Evolutionary conservation across 2,888 invertebrate species (phyloP), one percentile per base, ranked within the genome.

Genomic region (Linyphia triangularis): DNA sequence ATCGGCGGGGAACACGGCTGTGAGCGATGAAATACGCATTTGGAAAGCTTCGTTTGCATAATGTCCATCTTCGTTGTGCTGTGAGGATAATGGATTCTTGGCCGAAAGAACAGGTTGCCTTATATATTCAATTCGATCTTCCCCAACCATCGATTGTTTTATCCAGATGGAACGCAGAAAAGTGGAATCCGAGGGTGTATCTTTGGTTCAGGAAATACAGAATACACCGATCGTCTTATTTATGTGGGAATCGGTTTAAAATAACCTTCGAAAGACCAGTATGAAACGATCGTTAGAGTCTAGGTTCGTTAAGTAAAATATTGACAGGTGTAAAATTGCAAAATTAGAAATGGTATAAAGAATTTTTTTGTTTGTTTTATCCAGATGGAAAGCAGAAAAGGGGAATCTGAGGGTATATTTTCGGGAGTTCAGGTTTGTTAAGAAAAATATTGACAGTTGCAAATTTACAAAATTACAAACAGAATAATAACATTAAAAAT

Each of bases 1-100:
- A 86, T 86, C 85, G 85, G 79, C 28, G 65, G 51, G 57, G 33
- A 65, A 73, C 85, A 79, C 72, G 51, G 85, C 85, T 86, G 85
- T 79, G 79, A 33, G 72, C 73, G 63, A 86, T 86, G 85, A 86
- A 86, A 86, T 86, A 79, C 85, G 85, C 85, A 73, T 86, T 86
- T 86, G 79, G 85, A 73, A 73, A 65, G 51, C 72, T 85, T 86
- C 79, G 85, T 86, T 86, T 86, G 85, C 85, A 86, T 86, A 86
- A 86, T 86, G 79, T 79, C 85, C 79, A 65, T 73, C 79, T 73
- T 78, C 59, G 70, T 65, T 30, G 59, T 37, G 40, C 43, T 63
- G 40, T 22, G 57, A 65, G 67, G 78, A 79, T 79, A 86, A 79
- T 79, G 79, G 85, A 86, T 86, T 79, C 79, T 63, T 37, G 37